Evolutionary conservation across 2,113 vertebrate species (phyloP).

Genomic region (Zeus faber): DNA sequence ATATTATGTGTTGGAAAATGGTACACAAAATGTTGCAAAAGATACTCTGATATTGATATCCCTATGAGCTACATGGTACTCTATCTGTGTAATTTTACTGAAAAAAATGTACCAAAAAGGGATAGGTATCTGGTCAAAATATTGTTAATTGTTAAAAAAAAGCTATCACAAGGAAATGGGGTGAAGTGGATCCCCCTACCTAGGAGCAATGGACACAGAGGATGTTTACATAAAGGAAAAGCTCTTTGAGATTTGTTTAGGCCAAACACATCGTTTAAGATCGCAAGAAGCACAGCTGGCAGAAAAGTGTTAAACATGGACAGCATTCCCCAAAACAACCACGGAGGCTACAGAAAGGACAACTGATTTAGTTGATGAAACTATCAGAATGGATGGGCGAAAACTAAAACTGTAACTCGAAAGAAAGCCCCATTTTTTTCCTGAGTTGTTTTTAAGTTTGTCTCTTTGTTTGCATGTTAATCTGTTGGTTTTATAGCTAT

Average conservation of each 20-base stretch:
- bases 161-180: constrained; percentile 1
- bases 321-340: not conserved
- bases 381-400: not conserved
- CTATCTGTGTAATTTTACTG: not conserved
- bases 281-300: not conserved
- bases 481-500: too few relatives aligned
- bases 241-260: too few relatives aligned
- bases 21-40: not conserved
- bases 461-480: not conserved
- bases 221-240: not conserved
- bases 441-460: not conserved
- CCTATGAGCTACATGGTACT: not conserved
- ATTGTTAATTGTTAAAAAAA: not conserved
- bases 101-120: not conserved
- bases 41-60: not conserved
- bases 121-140: constrained; percentile 3
- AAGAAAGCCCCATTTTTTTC: not conserved
- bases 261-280: not conserved
- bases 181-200: not conserved
- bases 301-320: not conserved
- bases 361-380: not conserved
- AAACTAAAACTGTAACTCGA: not conserved
- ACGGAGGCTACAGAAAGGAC: not conserved
- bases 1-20: not conserved
- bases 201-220: not conserved